These are phyloP conservation scores for Odocoileus virginianus DNA, from an alignment of 2,113 vertebrate species.

Conservation along the genomic window DNA sequence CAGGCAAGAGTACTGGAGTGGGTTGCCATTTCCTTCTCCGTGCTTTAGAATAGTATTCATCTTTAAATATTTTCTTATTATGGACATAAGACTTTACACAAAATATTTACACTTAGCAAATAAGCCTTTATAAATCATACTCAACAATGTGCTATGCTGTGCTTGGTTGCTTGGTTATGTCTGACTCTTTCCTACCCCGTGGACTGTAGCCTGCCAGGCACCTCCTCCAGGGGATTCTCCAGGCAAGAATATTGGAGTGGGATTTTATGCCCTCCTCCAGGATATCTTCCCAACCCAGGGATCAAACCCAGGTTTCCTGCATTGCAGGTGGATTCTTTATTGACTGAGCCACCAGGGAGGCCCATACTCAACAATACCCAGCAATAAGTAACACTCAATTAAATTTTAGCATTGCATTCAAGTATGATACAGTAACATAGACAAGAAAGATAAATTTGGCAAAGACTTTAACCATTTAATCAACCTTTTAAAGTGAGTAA, in stretches of 20 bases:
- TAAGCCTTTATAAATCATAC: slow-evolving; percentile 61
- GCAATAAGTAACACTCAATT: slow-evolving; percentile 73
- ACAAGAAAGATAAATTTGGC: slow-evolving; percentile 76
- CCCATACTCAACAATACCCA: slow-evolving; percentile 26
- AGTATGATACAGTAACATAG: slow-evolving; percentile 68
- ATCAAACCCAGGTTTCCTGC: neutral
- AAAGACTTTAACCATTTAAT: slow-evolving; percentile 73
- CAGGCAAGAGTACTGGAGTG: neutral
- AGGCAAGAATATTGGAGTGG: neutral
- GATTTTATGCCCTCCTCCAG: neutral
- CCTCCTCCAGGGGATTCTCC: neutral
- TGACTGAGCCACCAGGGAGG: neutral
- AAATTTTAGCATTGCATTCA: slow-evolving; percentile 76
- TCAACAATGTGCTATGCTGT: neutral
- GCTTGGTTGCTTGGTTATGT: neutral
- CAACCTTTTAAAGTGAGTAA: slow-evolving; percentile 74
- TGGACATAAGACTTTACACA: slow-evolving; percentile 71
- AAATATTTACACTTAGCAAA: slow-evolving; percentile 71
- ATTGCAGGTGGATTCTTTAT: neutral
- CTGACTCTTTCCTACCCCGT: neutral
- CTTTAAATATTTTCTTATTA: slow-evolving; percentile 70
- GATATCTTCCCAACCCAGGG: neutral
- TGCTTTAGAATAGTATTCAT: slow-evolving; percentile 66
- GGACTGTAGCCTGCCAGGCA: neutral
- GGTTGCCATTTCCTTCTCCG: neutral